These are phyloP conservation scores for Mastomys coucha DNA, from an alignment of 2,113 vertebrate genomes.

Conservation along the genomic window DNA sequence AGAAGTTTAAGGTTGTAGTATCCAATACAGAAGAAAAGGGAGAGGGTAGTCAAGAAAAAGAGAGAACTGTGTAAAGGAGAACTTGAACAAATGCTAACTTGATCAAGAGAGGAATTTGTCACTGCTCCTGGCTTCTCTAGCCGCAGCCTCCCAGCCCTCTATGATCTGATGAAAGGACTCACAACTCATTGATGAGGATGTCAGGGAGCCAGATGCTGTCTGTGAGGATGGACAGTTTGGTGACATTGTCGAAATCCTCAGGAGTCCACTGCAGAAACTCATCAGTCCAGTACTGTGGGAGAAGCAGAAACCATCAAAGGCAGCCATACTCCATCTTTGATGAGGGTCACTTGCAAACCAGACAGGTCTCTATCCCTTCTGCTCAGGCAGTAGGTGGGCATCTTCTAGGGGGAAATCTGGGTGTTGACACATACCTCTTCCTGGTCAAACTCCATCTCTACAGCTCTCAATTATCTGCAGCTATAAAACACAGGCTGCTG, in stretches of 20 bases:
- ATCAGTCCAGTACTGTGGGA: slow-evolving; percentile 93
- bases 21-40: neutral
- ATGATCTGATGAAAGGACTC: slow-evolving; percentile 76
- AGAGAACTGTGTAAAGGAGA: neutral
- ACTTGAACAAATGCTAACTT: neutral
- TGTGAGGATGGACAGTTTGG: slow-evolving; percentile 92
- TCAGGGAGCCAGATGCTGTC: slow-evolving; percentile 97
- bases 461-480: neutral
- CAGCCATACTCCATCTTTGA: fast-evolving
- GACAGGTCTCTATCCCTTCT: neutral
- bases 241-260: slow-evolving; percentile 93
- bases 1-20: neutral
- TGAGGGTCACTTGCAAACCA: fast-evolving
- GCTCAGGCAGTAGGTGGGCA: neutral
- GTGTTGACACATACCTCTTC: neutral
- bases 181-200: slow-evolving; percentile 99
- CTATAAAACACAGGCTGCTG: neutral
- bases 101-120: fast-evolving
- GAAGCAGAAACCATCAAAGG: neutral
- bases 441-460: neutral
- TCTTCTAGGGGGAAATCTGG: neutral
- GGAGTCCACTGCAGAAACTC: slow-evolving; percentile 98
- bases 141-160: fast-evolving
- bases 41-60: neutral
- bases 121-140: fast-evolving